Base-by-base conservation (phyloP, 2,888 invertebrate species). In the Mechanitis messenoides region DNA sequence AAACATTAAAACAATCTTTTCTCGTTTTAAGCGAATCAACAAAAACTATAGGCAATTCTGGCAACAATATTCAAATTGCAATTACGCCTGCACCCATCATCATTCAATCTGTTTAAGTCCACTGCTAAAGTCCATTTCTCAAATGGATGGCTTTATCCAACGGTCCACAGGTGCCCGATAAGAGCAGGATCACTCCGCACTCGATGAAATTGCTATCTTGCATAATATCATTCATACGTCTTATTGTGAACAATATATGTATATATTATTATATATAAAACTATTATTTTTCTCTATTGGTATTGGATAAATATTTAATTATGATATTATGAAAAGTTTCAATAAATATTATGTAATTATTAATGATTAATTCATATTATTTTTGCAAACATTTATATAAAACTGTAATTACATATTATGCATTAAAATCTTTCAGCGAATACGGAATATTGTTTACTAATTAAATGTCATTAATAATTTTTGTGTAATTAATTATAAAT, bases 121-220 rank as follows among this genome's bases (percentile, higher is more conserved):
- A 45, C 61, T 47, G 58, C 33, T 63, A 59, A 56, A 63, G 64
- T 67, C 64, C 62, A 68, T 68, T 65, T 65, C 63, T 66, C 66
- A 68, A 67, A 68, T 83, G 79, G 83, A 82, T 74, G 80, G 79
- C 75, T 82, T 83, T 83, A 84, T 85, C 77, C 81, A 74, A 68
- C 68, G 74, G 81, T 81, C 81, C 81, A 83, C 84, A 86, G 85
- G 85, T 86, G 84, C 77, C 81, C 80, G 84, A 85, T 86, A 85
- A 84, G 80, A 75, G 74, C 69, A 66, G 71, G 78, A 81, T 81
- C 79, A 76, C 74, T 67, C 74, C 72, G 71, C 74, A 74, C 72
- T 71, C 80, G 83, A 84, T 85, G 82, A 79, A 83, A 85, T 87
- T 85, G 81, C 79, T 74, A 71, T 79, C 74, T 76, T 81, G 80